Evolutionary conservation across 1,140 invertebrate species (phyloP).

Genomic region (Stegodyphus mimosarum): DNA sequence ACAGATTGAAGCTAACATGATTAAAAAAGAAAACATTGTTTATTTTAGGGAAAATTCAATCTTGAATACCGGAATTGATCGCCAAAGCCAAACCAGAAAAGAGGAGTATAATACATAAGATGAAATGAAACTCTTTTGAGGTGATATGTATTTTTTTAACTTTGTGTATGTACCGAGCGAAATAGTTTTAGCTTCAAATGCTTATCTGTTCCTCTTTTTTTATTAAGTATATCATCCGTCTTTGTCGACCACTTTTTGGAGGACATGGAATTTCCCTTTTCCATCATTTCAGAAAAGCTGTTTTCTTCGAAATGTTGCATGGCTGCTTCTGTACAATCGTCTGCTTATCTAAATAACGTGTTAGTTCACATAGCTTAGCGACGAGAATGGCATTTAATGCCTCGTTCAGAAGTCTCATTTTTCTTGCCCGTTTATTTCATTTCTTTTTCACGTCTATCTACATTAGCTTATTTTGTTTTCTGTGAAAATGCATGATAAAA

Average conservation of each 20-base stretch:
- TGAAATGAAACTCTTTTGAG: too few species aligned
- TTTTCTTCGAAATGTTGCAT: background rate
- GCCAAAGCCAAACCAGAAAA: slow-evolving; percentile 15
- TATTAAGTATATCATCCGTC: slow-evolving; percentile 37
- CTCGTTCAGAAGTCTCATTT: too few species aligned
- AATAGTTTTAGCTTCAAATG: background rate
- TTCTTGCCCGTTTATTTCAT: too few species aligned
- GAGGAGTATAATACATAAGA: too few species aligned
- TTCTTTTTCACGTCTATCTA: too few species aligned
- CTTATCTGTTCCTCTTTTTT: slow-evolving; percentile 20
- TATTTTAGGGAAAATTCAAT: slow-evolving; percentile 39
- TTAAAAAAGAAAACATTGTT: slow-evolving; percentile 5
- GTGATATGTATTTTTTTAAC: too few species aligned
- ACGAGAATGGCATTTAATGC: too few species aligned
- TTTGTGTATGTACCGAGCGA: too few species aligned
- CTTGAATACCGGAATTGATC: slow-evolving; percentile 41
- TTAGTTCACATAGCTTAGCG: too few species aligned
- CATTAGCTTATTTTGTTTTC: too few species aligned
- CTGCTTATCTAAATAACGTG: too few species aligned
- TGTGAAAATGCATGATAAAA: too few species aligned
- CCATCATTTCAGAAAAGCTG: slow-evolving; percentile 36
- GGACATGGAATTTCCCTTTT: slow-evolving; percentile 11
- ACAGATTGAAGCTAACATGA: background rate
- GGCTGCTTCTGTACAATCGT: background rate
- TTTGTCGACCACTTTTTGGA: slow-evolving; percentile 6